A percentile compares a stretch with the other conserved stretches of the same genome.
Evolutionary conservation across 2,113 vertebrate species (phyloP).

Genomic region (Gnathonemus echidnorhynchus): DNA sequence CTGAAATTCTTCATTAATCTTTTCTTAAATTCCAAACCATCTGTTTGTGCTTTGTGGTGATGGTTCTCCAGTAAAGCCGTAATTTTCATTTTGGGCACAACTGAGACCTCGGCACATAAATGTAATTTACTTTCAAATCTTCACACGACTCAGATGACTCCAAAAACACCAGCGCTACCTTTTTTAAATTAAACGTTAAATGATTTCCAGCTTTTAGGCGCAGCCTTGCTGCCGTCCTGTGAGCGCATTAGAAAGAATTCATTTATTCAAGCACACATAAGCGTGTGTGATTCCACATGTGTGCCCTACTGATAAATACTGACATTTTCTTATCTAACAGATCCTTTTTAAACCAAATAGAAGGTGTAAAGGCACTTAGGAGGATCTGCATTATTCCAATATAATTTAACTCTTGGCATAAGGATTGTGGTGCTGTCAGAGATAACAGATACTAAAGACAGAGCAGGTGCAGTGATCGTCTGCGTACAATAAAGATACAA

Average conservation of each 20-base stretch:
- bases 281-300: neutral
- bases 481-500: neutral
- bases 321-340: neutral
- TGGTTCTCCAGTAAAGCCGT: neutral
- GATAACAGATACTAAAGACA: neutral
- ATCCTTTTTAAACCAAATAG: constrained; percentile 5
- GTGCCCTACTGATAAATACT: neutral
- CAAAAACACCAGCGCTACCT: neutral
- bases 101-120: constrained; percentile 8
- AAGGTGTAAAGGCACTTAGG: neutral
- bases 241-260: neutral
- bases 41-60: constrained; percentile 7
- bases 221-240: neutral
- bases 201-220: neutral
- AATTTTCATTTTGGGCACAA: constrained; percentile 39
- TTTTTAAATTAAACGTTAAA: neutral
- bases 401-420: neutral
- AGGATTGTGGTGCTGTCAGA: neutral
- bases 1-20: constrained; percentile 28
- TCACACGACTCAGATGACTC: neutral
- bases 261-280: neutral
- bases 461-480: neutral
- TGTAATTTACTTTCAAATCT: constrained; percentile 3
- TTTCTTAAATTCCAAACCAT: constrained; percentile 28
- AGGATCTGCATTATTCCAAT: constrained; percentile 4